Base-by-base conservation (phyloP, 2,888 invertebrate species). In the Tinea pellionella region DNA sequence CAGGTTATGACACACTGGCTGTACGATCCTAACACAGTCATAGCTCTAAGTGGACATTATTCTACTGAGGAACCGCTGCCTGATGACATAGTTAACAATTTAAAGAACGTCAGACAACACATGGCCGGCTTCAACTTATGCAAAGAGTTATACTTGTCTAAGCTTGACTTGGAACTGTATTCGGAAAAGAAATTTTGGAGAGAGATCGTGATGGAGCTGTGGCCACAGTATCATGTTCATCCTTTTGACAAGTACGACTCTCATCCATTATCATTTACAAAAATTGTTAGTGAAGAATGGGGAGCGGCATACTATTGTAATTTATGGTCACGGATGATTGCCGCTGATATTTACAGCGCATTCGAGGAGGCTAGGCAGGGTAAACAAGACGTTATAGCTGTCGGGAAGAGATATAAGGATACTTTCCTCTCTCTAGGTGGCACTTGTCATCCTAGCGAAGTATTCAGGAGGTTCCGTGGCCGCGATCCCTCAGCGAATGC, bases 391-490 rank as follows among this genome's bases (percentile, higher is more conserved):
- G 72, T 89, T 63, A 65, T 87, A 65, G 90, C 88, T 55, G 89
- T 92, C 4, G 93, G 93, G 0, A 89, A 89, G 67, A 87, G 94
- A 62, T 97, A 94, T 71, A 90, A 94, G 65, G 92, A 95, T 61
- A 96, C 96, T 1, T 96, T 94, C 80, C 88, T 98, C 63, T 89
- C 94, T 0, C 88, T 92, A 2, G 97, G 96, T 7, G 96, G 97
- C 2, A 92, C 93, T 63, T 90, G 92, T 64, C 92, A 94, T 64
- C 92, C 96, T 0, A 91, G 90, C 63, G 95, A 97, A 83, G 91
- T 96, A 6, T 98, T 98, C 80, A 89, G 97, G 61, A 90, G 93
- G 71, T 98, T 98, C 80, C 89, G 96, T 63, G 98, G 98, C 0
- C 89, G 98, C 59, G 97, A 98, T 81, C 97, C 97, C 0, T 94